Evolutionary conservation across 2,888 invertebrate genomes (phyloP), one percentile per base, ranked within the genome.

Genomic region (Allacma fusca): DNA sequence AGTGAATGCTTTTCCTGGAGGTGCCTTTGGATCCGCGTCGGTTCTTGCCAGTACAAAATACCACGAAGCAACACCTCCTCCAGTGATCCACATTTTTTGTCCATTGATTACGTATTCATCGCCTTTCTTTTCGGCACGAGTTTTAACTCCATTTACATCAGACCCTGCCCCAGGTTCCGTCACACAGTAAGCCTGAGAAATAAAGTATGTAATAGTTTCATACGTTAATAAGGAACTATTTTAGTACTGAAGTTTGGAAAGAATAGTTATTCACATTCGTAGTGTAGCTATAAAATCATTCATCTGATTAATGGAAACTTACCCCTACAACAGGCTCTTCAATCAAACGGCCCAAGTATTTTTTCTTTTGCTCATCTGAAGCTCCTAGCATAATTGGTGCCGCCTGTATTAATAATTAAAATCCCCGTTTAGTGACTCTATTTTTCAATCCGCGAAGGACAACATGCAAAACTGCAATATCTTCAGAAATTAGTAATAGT

Each of bases 51-150:
- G 88, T 64, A 98, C 94, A 86, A 98, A 98, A 87, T 95, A 80
- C 95, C 95, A 98, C 88, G 95, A 97, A 34, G 98, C 98, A 43
- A 95, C 93, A 65, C 96, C 97, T 34, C 96, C 98, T 86, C 97
- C 97, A 71, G 98, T 98, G 85, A 99, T 98, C 98, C 98, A 99
- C 98, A 98, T 98, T 88, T 98, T 98, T 86, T 96, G 95, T 0
- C 98, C 98, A 87, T 97, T 91, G 28, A 98, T 86, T 80, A 98
- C 91, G 89, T 94, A 99, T 86, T 97, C 95, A 82, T 96, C 94
- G 0, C 97, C 97, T 87, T 97, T 97, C 87, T 96, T 96, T 85
- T 92, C 97, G 0, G 98, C 97, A 82, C 89, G 91, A 0, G 97
- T 97, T 88, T 93, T 95, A 28, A 97, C 88, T 12, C 94, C 96